Conservation (phyloP, 53 echinoderm and acorn worm genomes). For the Arbacia lixula region DNA sequence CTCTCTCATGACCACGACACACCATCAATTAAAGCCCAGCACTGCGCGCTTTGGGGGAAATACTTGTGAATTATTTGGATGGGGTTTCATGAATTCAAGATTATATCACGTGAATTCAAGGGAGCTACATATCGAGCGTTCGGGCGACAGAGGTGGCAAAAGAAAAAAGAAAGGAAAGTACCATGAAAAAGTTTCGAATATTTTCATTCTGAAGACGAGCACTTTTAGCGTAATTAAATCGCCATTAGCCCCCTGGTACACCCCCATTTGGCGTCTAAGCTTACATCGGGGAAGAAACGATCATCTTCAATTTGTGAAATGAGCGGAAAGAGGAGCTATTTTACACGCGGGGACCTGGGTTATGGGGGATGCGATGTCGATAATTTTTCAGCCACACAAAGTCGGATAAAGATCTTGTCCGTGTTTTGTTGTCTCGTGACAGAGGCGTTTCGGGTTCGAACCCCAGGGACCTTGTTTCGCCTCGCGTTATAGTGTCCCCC, state of each 20-base stretch:
- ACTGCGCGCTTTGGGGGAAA: slow-evolving; percentile 43
- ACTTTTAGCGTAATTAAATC: slow-evolving; percentile 64
- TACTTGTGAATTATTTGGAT: slow-evolving; percentile 42
- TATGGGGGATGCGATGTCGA: slow-evolving; percentile 46
- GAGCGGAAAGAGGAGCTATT: slow-evolving; percentile 53
- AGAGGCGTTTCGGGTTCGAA: slow-evolving; percentile 51
- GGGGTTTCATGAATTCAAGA: slow-evolving; percentile 54
- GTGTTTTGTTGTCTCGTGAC: slow-evolving; percentile 41
- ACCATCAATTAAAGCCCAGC: slow-evolving; percentile 47
- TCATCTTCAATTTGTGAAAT: slow-evolving; percentile 60
- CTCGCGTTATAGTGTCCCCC: slow-evolving; percentile 10
- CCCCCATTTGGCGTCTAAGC: slow-evolving; percentile 59
- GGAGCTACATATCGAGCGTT: neutral
- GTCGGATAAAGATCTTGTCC: slow-evolving; percentile 52
- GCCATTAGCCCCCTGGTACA: slow-evolving; percentile 62
- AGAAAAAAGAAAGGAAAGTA: neutral
- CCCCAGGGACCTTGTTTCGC: slow-evolving; percentile 43
- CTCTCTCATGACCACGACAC: slow-evolving; percentile 20
- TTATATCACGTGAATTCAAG: slow-evolving; percentile 46
- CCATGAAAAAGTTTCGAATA: slow-evolving; percentile 17
- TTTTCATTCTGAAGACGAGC: slow-evolving; percentile 49
- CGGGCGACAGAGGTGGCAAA: neutral
- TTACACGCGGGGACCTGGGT: slow-evolving; percentile 45
- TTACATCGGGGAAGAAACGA: slow-evolving; percentile 53
- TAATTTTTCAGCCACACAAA: slow-evolving; percentile 25